phyloP scores from a whole-genome alignment of 2,797 vertebrate genomes.

The Parambassis ranga region DNA sequence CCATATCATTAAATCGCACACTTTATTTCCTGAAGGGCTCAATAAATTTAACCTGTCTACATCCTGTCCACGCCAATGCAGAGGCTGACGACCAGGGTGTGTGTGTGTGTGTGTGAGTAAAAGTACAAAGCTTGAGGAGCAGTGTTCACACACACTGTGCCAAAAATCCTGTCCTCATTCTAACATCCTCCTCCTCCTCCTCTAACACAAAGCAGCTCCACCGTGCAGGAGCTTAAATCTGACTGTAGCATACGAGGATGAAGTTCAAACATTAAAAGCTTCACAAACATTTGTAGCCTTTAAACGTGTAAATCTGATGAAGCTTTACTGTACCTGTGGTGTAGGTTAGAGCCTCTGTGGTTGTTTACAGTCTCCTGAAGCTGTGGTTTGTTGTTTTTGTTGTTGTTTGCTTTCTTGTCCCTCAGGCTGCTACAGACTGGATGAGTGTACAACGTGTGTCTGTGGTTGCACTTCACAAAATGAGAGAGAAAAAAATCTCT shows the following conservation, averaged over 20 bases:
- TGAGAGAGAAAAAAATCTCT: slow-evolving; percentile 29
- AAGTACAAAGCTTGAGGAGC: slow-evolving; percentile 51
- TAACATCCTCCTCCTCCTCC: slow-evolving; percentile 19
- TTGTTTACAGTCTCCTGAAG: too few species aligned
- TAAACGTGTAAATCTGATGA: too few species aligned
- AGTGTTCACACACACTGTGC: slow-evolving; percentile 41
- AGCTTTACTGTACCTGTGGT: slow-evolving; percentile 67
- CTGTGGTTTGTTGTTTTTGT: slow-evolving; percentile 14
- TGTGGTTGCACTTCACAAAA: slow-evolving; percentile 47
- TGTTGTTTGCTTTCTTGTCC: slow-evolving; percentile 27
- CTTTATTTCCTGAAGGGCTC: slow-evolving; percentile 22
- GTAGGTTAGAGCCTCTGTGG: slow-evolving; percentile 34
- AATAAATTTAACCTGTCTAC: slow-evolving; percentile 53
- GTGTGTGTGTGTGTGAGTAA: slow-evolving; percentile 5
- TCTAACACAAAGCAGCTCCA: slow-evolving; percentile 14
- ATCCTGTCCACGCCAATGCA: slow-evolving; percentile 26
- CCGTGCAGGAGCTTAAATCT: neutral
- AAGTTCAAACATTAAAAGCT: neutral
- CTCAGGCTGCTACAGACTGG: slow-evolving; percentile 43
- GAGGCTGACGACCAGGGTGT: slow-evolving; percentile 7
- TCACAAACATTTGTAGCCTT: neutral
- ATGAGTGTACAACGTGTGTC: slow-evolving; percentile 36
- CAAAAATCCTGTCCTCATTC: slow-evolving; percentile 47
- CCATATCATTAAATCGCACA: slow-evolving; percentile 17
- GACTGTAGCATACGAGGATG: neutral